Conservation (phyloP, 2,888 invertebrate genomes). For the Cepaea hortensis region DNA sequence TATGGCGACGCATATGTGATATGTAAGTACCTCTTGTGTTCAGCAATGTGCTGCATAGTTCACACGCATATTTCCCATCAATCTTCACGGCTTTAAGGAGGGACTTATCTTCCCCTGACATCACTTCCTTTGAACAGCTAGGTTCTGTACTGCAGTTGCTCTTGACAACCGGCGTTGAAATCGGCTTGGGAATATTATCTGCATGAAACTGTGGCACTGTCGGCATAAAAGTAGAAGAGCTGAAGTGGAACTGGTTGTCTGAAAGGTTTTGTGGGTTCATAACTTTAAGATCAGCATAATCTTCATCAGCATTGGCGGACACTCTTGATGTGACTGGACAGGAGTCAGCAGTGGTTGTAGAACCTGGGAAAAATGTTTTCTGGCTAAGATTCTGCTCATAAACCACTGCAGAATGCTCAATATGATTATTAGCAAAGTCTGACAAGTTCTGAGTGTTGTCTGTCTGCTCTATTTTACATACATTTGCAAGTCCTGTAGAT, state of each 20-base stretch:
- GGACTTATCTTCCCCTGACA: background rate
- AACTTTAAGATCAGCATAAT: background rate
- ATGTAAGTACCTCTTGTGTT: background rate
- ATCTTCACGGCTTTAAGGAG: background rate
- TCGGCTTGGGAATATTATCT: slow-evolving; percentile 27
- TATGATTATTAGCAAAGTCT: background rate
- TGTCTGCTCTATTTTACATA: background rate
- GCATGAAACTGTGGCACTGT: slow-evolving; percentile 31
- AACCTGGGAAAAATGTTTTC: background rate
- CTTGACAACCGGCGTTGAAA: background rate
- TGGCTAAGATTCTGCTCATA: background rate
- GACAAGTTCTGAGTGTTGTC: background rate
- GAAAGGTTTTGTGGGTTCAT: background rate
- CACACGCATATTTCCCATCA: slow-evolving; percentile 2
- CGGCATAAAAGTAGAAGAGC: background rate
- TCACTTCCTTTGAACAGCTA: background rate
- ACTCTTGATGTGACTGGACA: background rate
- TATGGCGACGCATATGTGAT: slow-evolving; percentile 40
- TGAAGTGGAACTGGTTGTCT: background rate
- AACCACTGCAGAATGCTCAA: background rate
- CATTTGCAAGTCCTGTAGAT: background rate
- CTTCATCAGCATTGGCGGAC: background rate
- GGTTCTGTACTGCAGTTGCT: background rate
- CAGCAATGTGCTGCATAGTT: slow-evolving; percentile 20
- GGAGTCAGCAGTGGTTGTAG: background rate